Evolutionary conservation across 1,140 invertebrate genomes (phyloP).

Genomic region (Drosophila pandora): DNA sequence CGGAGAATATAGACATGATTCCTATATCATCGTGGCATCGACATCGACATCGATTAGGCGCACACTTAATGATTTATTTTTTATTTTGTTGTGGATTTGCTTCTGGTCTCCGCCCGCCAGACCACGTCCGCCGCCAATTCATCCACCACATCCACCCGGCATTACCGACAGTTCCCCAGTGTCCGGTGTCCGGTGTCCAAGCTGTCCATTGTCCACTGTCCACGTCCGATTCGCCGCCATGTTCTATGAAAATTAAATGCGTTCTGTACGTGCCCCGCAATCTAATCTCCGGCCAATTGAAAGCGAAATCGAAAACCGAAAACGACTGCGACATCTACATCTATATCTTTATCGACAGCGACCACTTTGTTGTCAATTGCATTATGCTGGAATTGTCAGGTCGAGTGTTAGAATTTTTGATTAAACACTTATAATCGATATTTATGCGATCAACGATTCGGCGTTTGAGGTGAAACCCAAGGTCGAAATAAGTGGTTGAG

Average conservation of each 20-base stretch:
- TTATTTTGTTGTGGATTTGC: slow-evolving; percentile 49
- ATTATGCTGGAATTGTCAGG: slow-evolving; percentile 60
- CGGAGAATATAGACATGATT: slow-evolving; percentile 29
- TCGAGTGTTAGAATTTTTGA: slow-evolving; percentile 73
- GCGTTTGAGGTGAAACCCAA: slow-evolving; percentile 59
- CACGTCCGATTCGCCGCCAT: slow-evolving; percentile 73
- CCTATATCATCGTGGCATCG: slow-evolving; percentile 39
- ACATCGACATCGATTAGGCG: slow-evolving; percentile 70
- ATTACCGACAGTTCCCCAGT: slow-evolving; percentile 19
- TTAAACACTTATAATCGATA: slow-evolving; percentile 78
- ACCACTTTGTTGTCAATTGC: slow-evolving; percentile 71
- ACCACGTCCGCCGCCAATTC: slow-evolving; percentile 56
- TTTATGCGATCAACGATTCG: slow-evolving; percentile 71
- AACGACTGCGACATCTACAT: slow-evolving; percentile 13
- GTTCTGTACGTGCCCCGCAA: slow-evolving; percentile 67
- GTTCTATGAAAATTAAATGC: slow-evolving; percentile 80
- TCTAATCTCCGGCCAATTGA: slow-evolving; percentile 35
- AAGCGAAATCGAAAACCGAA: slow-evolving; percentile 35
- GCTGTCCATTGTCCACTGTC: slow-evolving; percentile 19
- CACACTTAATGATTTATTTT: slow-evolving; percentile 79
- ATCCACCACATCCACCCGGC: slow-evolving; percentile 46
- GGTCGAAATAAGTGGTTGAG: slow-evolving; percentile 35
- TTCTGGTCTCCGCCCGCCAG: slow-evolving; percentile 52
- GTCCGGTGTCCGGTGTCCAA: slow-evolving; percentile 38
- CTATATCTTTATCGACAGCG: slow-evolving; percentile 11